A percentile compares a stretch with the other conserved stretches of the same genome.
These are phyloP conservation scores for Lasioglossum villosulum DNA, from an alignment of 2,888 invertebrate species.

Conservation along the genomic window DNA sequence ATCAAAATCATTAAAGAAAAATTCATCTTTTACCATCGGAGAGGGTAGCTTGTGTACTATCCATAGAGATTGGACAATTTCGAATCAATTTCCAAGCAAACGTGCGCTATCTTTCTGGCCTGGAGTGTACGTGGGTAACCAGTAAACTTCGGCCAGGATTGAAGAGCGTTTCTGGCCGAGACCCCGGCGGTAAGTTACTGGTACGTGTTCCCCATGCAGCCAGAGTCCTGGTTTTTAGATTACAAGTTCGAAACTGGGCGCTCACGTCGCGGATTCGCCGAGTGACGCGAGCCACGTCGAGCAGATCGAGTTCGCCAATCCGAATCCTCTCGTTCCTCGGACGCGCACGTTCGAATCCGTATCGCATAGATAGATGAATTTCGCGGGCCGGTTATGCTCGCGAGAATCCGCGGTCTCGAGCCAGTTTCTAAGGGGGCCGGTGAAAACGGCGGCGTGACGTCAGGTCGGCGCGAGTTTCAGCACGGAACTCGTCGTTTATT, in stretches of 20 bases:
- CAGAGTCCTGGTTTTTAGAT: constrained; percentile 64
- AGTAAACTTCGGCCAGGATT: constrained; percentile 60
- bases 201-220: constrained; percentile 59
- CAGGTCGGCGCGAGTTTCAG: constrained; percentile 26
- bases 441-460: constrained; percentile 31
- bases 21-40: neutral
- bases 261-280: constrained; percentile 49
- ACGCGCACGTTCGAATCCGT: constrained; percentile 43
- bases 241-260: constrained; percentile 71
- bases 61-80: neutral
- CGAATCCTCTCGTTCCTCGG: neutral
- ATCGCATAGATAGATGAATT: constrained; percentile 13
- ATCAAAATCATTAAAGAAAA: too few species aligned
- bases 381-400: constrained; percentile 36
- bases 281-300: constrained; percentile 31
- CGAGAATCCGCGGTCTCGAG: constrained; percentile 24
- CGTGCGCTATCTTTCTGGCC: neutral
- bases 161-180: constrained; percentile 50
- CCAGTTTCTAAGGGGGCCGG: constrained; percentile 59
- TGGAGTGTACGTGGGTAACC: constrained; percentile 14
- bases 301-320: constrained; percentile 28
- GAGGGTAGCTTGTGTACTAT: neutral
- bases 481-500: constrained; percentile 65
- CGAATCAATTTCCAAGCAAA: neutral
- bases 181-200: constrained; percentile 57